A percentile compares a stretch with the other conserved stretches of the same genome.
phyloP scores from a whole-genome alignment of 2,113 vertebrate species.

The Xenus cinereus region DNA sequence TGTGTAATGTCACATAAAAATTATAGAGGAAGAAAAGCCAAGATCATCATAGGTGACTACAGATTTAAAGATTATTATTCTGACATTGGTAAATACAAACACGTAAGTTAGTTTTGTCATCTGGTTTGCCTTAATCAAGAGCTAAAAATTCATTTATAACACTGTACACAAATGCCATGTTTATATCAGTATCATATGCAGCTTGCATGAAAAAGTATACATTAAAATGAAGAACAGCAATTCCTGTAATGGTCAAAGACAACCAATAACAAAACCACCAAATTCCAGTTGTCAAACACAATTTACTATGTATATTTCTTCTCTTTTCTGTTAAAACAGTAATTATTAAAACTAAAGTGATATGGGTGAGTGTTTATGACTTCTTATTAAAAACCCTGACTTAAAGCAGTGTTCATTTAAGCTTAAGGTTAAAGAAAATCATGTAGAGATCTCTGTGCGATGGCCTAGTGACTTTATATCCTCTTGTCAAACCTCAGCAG shows the following conservation, averaged over 20 bases:
- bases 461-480: conserved; percentile 83
- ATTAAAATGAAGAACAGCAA: conserved; percentile 90
- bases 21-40: not conserved
- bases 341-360: conserved; percentile 87
- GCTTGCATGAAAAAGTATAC: conserved; percentile 78
- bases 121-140: conserved; percentile 87
- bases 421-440: conserved; percentile 76
- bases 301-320: conserved; percentile 90
- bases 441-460: conserved; percentile 74
- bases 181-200: conserved; percentile 75
- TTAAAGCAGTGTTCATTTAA: conserved; percentile 71
- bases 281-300: conserved; percentile 97
- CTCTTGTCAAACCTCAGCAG: conserved; percentile 81
- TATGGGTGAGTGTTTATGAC: conserved; percentile 81
- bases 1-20: not conserved
- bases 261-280: conserved; percentile 90
- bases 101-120: conserved; percentile 72
- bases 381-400: conserved; percentile 75
- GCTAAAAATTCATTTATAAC: conserved; percentile 82
- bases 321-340: conserved; percentile 81
- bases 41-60: conserved; percentile 25
- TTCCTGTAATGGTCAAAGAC: conserved; percentile 92
- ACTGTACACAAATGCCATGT: conserved; percentile 73
- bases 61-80: conserved; percentile 4
- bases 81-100: conserved; percentile 48